Percentiles rank a stretch among this genome's conserved stretches.
Evolutionary conservation across 2,797 vertebrate genomes (phyloP).

Genomic region (Chromis chromis): DNA sequence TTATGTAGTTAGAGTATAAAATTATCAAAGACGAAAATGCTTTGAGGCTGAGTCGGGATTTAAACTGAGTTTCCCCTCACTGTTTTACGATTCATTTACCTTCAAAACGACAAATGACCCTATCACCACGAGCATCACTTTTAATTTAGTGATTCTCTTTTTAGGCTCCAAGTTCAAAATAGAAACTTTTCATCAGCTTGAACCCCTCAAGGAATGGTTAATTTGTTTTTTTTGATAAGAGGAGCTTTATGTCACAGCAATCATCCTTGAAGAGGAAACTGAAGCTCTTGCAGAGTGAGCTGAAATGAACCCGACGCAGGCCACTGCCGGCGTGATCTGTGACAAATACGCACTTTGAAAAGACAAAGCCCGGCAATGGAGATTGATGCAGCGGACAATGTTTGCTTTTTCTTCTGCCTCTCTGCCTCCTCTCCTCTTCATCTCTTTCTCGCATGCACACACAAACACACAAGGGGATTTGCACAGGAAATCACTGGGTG

Average conservation of each 20-base stretch:
- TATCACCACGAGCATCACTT: slow-evolving; percentile 55
- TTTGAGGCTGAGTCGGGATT: slow-evolving; percentile 59
- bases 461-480: slow-evolving; percentile 14
- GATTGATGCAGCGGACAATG: slow-evolving; percentile 53
- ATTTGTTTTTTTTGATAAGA: slow-evolving; percentile 35
- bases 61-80: slow-evolving; percentile 55
- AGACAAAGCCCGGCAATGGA: slow-evolving; percentile 44
- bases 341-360: slow-evolving; percentile 39
- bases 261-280: slow-evolving; percentile 34
- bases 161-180: slow-evolving; percentile 45
- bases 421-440: neutral
- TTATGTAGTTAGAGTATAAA: slow-evolving; percentile 61
- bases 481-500: slow-evolving; percentile 11
- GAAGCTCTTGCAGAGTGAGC: slow-evolving; percentile 23
- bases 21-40: slow-evolving; percentile 67
- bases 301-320: slow-evolving; percentile 26
- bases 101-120: slow-evolving; percentile 64
- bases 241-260: slow-evolving; percentile 33
- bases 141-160: slow-evolving; percentile 61
- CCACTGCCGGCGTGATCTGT: slow-evolving; percentile 29
- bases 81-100: slow-evolving; percentile 65
- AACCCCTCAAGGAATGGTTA: slow-evolving; percentile 47
- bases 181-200: slow-evolving; percentile 41
- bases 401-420: slow-evolving; percentile 30
- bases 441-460: neutral